Evolutionary conservation across 2,888 invertebrate species (phyloP), one percentile per base, ranked within the genome.

Genomic region (Oscheius sp.): DNA sequence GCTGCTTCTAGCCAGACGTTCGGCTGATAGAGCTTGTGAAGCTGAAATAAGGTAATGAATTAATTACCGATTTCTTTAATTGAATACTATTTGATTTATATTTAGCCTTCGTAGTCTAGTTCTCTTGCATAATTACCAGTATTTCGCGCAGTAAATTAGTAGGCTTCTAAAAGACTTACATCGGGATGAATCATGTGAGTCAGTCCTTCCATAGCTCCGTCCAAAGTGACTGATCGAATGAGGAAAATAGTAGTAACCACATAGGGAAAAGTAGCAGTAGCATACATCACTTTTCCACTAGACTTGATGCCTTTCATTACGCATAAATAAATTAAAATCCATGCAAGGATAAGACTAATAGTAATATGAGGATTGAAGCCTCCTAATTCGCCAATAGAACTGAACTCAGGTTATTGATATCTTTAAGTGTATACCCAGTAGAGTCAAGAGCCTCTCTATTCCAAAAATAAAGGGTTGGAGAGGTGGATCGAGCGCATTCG

Each of bases 271-370:
- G 95, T 90, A 1, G 95, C 95, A 12, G 95, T 95, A 88, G 95
- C 93, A 88, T 94, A 95, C 74, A 95, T 94, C 86, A 95, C 93
- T 91, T 94, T 94, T 83, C 95, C 95, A 75, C 94, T 94, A 82
- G 94, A 94, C 88, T 95, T 94, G 75, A 95, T 95, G 54, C 95
- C 95, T 87, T 94, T 94, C 93, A 94, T 94, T 50, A 95, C 94
- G 85, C 95, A 94, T 86, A 93, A 92, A 89, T 94, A 95, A 32
- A 95, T 94, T 75, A 94, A 90, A 56, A 91, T 87, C 95, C 95
- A 95, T 24, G 94, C 92, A 32, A 94, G 89, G 69, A 94, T 87
- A 54, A 95, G 90, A 85, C 94, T 94, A 33, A 93, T 87, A 0
- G 93, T 92, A 86, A 95, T 94, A 92, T 94, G 94, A 94, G 94